Base-by-base conservation (phyloP, 2,888 invertebrate species). In the Drosophila borealis region DNA sequence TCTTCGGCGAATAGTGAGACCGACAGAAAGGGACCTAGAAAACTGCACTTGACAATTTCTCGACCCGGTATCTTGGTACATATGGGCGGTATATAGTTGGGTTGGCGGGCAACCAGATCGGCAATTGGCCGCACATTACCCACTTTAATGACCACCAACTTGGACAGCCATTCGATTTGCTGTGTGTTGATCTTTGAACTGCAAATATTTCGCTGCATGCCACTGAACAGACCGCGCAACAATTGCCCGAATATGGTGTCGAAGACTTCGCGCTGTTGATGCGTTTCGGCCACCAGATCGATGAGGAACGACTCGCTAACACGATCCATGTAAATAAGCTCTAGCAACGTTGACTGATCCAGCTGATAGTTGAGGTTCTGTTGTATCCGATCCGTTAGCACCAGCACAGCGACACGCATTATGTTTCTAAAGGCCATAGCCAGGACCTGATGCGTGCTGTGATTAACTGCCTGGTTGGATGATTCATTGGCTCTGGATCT, bases 1-100 rank as follows among this genome's bases (percentile, higher is more conserved):
- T 98, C 98, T 90, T 99, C 98, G 39, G 97, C 97, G 92, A 98
- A 98, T 2, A 98, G 94, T 0, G 98, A 98, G 0, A 98, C 95
- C 10, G 96, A 95, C 74, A 99, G 94, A 93, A 99, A 98, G 0
- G 98, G 97, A 14, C 98, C 98, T 8, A 99, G 94, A 90, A 95
- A 97, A 62, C 97, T 96, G 49, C 96, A 95, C 55, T 96, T 94
- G 0, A 97, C 95, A 63, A 98, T 94, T 93, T 99, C 99, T 44
- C 98, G 94, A 0, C 99, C 99, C 0, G 94, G 94, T 6, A 96
- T 96, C 1, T 95, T 95, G 2, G 96, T 96, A 78, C 96, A 94
- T 2, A 95, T 92, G 10, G 94, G 94, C 0, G 97, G 97, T 65
- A 95, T 90, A 93, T 96, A 97, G 90, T 97, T 96, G 3, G 94